Conservation (phyloP, 53 echinoderm and acorn worm genomes). For the Arbacia lixula region DNA sequence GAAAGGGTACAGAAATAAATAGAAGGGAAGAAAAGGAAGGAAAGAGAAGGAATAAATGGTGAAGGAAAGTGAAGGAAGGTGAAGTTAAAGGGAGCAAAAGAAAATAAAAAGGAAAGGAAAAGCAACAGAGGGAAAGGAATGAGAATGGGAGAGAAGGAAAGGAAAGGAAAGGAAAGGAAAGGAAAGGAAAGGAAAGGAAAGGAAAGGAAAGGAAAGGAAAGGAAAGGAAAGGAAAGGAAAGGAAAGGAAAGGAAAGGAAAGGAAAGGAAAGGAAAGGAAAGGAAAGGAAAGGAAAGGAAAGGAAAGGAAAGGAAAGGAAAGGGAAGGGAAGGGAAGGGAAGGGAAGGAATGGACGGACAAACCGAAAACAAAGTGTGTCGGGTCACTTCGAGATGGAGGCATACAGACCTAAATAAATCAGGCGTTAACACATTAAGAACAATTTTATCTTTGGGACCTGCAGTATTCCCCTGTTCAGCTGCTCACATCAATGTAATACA, state of each 20-base stretch:
- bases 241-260: background rate
- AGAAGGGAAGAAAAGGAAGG: too few species aligned
- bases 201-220: background rate
- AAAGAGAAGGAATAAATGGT: too few species aligned
- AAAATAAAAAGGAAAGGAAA: background rate
- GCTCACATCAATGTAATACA: slow-evolving; percentile 25
- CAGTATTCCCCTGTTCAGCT: slow-evolving; percentile 16
- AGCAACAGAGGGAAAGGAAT: background rate
- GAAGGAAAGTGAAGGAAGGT: too few species aligned
- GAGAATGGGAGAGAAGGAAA: background rate
- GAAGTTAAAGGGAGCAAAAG: background rate
- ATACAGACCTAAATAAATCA: too few species aligned
- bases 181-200: background rate
- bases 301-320: too few species aligned
- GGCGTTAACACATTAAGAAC: too few species aligned
- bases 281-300: background rate
- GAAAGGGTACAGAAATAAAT: too few species aligned
- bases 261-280: background rate
- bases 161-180: background rate
- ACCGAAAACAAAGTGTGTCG: too few species aligned
- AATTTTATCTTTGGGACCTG: too few species aligned
- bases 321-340: background rate
- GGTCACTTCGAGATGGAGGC: too few species aligned
- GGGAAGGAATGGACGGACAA: too few species aligned
- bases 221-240: background rate